Evolutionary conservation across 2,888 invertebrate genomes (phyloP).

Genomic region (Lasioglossum vierecki): DNA sequence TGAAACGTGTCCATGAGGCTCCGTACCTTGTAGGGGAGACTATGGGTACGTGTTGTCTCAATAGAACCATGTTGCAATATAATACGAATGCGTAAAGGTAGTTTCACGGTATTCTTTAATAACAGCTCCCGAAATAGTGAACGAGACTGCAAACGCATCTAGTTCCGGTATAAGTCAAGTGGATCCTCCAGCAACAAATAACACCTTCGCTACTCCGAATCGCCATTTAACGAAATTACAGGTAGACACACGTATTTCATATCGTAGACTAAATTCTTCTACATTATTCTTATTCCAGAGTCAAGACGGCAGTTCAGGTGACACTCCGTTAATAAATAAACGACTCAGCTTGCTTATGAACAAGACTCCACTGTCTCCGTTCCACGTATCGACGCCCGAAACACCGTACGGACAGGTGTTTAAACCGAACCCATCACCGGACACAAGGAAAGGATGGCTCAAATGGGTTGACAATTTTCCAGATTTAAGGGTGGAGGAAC

Average conservation of each 20-base stretch:
- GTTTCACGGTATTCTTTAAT: not conserved
- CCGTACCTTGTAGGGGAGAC: constrained; percentile 87
- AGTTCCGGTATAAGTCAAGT: constrained; percentile 30
- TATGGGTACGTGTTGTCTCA: constrained; percentile 68
- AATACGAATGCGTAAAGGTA: not conserved
- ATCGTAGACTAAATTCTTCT: not conserved
- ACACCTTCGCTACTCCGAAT: constrained; percentile 72
- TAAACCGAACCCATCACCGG: constrained; percentile 84
- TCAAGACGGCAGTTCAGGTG: constrained; percentile 27
- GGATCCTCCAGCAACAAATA: constrained; percentile 57
- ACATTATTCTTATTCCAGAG: constrained; percentile 51
- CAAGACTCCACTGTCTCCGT: constrained; percentile 82
- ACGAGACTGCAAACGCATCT: constrained; percentile 4
- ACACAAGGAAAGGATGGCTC: constrained; percentile 85
- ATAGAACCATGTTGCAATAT: not conserved
- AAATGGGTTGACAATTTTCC: constrained; percentile 85
- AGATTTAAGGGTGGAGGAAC: constrained; percentile 80
- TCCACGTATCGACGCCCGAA: constrained; percentile 85
- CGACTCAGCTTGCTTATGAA: constrained; percentile 72
- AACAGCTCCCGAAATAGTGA: constrained; percentile 63
- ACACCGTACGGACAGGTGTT: constrained; percentile 86
- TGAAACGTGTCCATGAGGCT: constrained; percentile 85
- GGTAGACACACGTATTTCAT: constrained; percentile 35
- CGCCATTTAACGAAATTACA: constrained; percentile 65
- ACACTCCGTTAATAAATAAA: constrained; percentile 78